Evolutionary conservation across 2,888 invertebrate genomes (phyloP), one percentile per base, ranked within the genome.

Genomic region (Pristionchus entomophagus): DNA sequence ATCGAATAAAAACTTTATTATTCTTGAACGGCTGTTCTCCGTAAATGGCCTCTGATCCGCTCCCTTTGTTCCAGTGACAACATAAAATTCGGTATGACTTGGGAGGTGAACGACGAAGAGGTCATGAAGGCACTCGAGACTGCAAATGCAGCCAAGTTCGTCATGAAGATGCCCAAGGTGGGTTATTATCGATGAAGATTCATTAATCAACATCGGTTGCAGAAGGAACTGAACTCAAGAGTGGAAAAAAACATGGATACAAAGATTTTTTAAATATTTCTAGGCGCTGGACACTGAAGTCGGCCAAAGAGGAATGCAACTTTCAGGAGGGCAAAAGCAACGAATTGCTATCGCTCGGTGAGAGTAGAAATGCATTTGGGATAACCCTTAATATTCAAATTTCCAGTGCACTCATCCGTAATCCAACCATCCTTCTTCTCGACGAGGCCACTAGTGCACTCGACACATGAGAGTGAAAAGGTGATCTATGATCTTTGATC

Each of bases 271-370:
- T n/a, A n/a, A n/a, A n/a, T n/a, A n/a, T n/a, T n/a, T n/a, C n/a
- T n/a, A 96, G 95, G 96, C 96, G n/a, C 96, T 96, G 93, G 95
- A 96, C 14, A 96, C 96, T 0, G 95, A 95, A 0, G 95, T 96
- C 86, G 96, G 96, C 59, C 95, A 96, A 78, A 96, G 96, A 93
- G 96, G 96, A 2, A 96, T 96, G 0, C 96, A 96, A 90, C 94
- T 96, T 85, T 96, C 96, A 0, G 97, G 97, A 38, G 97, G 97
- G 0, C 97, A 97, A 94, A 97, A 97, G 93, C 97, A 97, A 93
- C 95, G 97, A 86, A 96, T 97, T 78, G 97, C 97, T 22, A 96
- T 97, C 87, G 97, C 97, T 0, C 80, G 88, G 84, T 45, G 26
- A 56, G 56, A 41, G n/a, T n/a, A n/a, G n/a, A n/a, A n/a, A n/a